Base-by-base conservation (phyloP, 2,113 vertebrate genomes). In the Semicossyphus pulcher region DNA sequence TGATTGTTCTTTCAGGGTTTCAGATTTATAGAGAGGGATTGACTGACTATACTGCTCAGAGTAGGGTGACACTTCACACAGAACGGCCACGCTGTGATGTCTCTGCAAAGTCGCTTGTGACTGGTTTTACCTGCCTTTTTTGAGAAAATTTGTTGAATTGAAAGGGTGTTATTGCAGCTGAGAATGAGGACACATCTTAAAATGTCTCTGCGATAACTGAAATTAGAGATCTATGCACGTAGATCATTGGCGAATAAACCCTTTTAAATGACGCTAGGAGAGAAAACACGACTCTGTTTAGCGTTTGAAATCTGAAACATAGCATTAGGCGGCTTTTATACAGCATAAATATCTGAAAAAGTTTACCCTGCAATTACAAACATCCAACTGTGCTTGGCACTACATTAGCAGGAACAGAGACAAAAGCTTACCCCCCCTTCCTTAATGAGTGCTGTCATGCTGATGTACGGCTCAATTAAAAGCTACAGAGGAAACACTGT, bases 21-120 rank as follows among this genome's bases (percentile, higher is more conserved):
- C 47, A 72, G 80, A 88, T 89, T 89, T 88, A 90, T 92, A 91
- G 90, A 89, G 89, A 92, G 88, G 88, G 86, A 67, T 63, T 60
- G 59, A 89, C 82, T 75, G 78, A 61, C 73, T 81, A 83, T 81
- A 88, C 87, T 73, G 89, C 85, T 91, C 86, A 75, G 84, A 86
- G 76, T 72, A 54, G 54, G 77, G 66, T 29, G 54, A 80, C 86
- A 81, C 89, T 89, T 90, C 83, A 92, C 57, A 82, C 52, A 60
- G 74, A 85, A 12, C n/a, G 77, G 75, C 76, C 72, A 79, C 89
- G 72, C 67, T 39, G 42, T 87, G 86, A 86, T 77, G 76, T 81
- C 64, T 72, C 23, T 25, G 36, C 36, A 10, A 16, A 10, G 16
- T 8, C 15, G n/a, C n/a, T n/a, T n/a, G n/a, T n/a, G n/a, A n/a